These are phyloP conservation scores for Dendroctonus ponderosae DNA, from an alignment of 1,140 invertebrate species.

Conservation along the genomic window DNA sequence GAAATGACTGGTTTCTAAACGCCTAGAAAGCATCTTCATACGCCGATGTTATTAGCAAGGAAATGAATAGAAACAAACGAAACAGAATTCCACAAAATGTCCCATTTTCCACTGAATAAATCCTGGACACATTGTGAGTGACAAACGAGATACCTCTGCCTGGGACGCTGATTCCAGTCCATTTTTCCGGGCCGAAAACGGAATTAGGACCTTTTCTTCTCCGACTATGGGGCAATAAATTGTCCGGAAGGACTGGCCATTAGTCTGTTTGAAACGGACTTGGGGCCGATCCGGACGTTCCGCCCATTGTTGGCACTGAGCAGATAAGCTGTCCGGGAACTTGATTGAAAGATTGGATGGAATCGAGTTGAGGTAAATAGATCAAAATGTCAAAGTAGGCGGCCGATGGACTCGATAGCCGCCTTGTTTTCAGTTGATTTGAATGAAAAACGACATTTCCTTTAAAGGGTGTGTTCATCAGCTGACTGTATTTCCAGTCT, in stretches of 20 bases:
- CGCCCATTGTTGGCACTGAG: slow-evolving; percentile 26
- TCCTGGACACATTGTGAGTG: too few species aligned
- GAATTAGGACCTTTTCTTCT: slow-evolving; percentile 39
- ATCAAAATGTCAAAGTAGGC: slow-evolving; percentile 28
- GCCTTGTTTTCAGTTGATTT: too few species aligned
- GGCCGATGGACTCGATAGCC: neutral
- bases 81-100: too few species aligned
- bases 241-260: slow-evolving; percentile 46
- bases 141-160: too few species aligned
- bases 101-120: too few species aligned
- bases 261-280: slow-evolving; percentile 45
- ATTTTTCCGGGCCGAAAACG: slow-evolving; percentile 14
- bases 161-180: slow-evolving; percentile 4
- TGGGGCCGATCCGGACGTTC: slow-evolving; percentile 29
- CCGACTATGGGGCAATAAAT: slow-evolving; percentile 44
- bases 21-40: too few species aligned
- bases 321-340: slow-evolving; percentile 26
- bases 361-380: slow-evolving; percentile 32
- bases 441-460: too few species aligned
- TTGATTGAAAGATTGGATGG: slow-evolving; percentile 33
- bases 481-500: too few species aligned
- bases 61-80: too few species aligned
- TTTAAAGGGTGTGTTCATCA: too few species aligned
- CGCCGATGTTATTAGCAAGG: too few species aligned
- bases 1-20: too few species aligned